phyloP scores from a whole-genome alignment of 2,113 vertebrate genomes.

The Mustela nigripes region DNA sequence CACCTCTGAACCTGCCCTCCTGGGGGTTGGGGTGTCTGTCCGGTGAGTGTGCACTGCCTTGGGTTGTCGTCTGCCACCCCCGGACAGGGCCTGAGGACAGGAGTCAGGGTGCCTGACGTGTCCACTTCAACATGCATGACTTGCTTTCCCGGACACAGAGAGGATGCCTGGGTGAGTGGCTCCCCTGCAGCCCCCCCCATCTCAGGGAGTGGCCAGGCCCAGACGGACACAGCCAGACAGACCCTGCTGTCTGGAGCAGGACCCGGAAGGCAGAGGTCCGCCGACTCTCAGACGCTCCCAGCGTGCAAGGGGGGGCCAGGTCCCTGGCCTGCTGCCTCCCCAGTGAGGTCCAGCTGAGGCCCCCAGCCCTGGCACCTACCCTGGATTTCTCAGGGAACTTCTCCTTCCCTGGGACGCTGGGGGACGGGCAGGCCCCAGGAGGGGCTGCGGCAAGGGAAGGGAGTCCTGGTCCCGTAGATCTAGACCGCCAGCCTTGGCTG shows the following conservation, averaged over 20 bases:
- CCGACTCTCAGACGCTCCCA: not conserved
- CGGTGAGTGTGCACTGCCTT: not conserved
- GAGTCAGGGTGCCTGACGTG: rapidly evolving
- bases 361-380: not conserved
- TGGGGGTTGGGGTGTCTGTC: rapidly evolving
- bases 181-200: not conserved
- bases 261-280: not conserved
- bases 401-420: not conserved
- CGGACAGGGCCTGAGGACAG: not conserved
- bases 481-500: not conserved
- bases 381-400: not conserved
- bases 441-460: not conserved
- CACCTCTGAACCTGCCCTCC: not conserved
- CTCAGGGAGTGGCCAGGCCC: not conserved
- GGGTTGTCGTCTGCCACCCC: not conserved
- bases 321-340: rapidly evolving
- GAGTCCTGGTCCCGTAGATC: rapidly evolving
- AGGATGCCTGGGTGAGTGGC: rapidly evolving
- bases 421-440: not conserved
- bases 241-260: not conserved
- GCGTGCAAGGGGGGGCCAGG: not conserved
- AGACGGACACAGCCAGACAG: not conserved
- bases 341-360: not conserved
- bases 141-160: not conserved
- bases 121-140: not conserved